These are phyloP conservation scores for Uromys caudimaculatus DNA, from an alignment of 2,797 vertebrate species.

Conservation along the genomic window DNA sequence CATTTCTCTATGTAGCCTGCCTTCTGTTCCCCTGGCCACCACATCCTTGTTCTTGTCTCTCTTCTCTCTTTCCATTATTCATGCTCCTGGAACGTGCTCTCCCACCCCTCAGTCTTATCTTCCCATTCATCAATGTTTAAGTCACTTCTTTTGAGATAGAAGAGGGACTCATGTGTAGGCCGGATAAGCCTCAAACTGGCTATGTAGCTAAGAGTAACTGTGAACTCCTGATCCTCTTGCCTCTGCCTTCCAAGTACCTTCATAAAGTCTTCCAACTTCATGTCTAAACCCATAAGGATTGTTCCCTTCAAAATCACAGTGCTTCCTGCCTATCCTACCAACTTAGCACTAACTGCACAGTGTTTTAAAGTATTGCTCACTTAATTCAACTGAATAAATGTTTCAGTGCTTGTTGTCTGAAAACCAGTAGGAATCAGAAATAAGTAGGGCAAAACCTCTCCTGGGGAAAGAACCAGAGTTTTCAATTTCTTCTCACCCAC, in stretches of 20 bases:
- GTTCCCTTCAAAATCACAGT: slow-evolving; percentile 5
- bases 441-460: neutral
- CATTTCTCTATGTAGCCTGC: neutral
- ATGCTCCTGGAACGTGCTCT: neutral
- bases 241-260: neutral
- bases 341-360: neutral
- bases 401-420: neutral
- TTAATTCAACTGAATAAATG: slow-evolving; percentile 22
- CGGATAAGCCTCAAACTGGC: neutral
- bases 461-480: neutral
- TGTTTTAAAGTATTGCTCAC: slow-evolving; percentile 18
- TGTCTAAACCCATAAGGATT: neutral
- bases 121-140: slow-evolving; percentile 9
- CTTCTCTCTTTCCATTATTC: slow-evolving; percentile 8
- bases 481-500: slow-evolving; percentile 42
- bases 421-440: slow-evolving; percentile 18
- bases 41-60: neutral
- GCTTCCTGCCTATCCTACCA: neutral
- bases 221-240: neutral
- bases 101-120: neutral
- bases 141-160: neutral
- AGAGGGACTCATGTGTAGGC: neutral
- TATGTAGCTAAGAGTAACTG: neutral
- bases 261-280: neutral
- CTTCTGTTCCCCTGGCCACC: neutral